Conservation (phyloP, 2,888 invertebrate species). For the Blera fallax region DNA sequence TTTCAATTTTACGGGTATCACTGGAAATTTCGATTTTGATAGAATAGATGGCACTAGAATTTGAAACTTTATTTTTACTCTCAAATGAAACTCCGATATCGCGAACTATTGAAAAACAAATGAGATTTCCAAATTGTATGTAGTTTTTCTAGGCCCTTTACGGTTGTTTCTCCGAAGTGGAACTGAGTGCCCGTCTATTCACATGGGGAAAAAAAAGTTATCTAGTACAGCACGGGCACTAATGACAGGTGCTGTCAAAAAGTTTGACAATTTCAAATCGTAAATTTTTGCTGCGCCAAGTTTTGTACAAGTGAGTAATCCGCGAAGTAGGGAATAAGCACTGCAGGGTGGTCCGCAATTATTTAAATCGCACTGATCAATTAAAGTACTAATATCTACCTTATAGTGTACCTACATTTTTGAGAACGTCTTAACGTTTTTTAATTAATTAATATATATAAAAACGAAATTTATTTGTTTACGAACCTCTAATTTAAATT, state of each 20-base stretch:
- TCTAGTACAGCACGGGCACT: background rate
- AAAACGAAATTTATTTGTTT: no score
- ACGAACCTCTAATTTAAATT: no score
- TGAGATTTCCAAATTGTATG: constrained; percentile 2
- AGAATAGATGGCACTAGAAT: constrained; percentile 25
- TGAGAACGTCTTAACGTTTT: no score
- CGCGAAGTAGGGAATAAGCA: background rate
- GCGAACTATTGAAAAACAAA: constrained; percentile 23
- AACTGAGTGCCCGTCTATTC: constrained; percentile 46
- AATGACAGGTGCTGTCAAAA: background rate
- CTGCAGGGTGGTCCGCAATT: background rate
- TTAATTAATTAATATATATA: no score
- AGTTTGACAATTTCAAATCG: constrained; percentile 2
- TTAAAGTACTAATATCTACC: no score
- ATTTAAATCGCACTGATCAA: no score
- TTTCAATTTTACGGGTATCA: background rate
- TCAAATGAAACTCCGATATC: constrained; percentile 14
- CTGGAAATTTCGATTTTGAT: constrained; percentile 21
- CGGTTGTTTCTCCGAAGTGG: constrained; percentile 46
- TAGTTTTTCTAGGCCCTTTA: constrained; percentile 25
- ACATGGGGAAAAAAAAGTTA: background rate
- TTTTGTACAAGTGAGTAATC: background rate
- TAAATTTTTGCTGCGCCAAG: background rate
- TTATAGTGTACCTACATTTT: no score
- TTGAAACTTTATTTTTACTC: constrained; percentile 17